A percentile compares a stretch with the other conserved stretches of the same genome.
phyloP scores from a whole-genome alignment of 2,797 vertebrate genomes.

The Staurois parvus region DNA sequence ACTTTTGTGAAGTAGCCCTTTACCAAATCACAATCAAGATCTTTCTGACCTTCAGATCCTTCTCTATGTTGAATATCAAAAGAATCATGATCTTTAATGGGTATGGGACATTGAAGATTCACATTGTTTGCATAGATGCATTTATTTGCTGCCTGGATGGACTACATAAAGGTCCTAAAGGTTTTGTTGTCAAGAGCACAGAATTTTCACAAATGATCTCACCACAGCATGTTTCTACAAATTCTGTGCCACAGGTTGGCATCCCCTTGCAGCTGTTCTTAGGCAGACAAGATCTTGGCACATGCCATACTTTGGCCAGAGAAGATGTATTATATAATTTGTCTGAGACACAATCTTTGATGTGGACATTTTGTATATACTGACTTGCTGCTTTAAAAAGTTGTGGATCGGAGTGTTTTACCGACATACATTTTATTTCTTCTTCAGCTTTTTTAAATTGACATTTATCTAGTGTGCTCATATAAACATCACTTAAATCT shows the following conservation, averaged over 20 bases:
- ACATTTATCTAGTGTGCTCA: neutral
- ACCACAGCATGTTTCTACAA: too few relatives aligned
- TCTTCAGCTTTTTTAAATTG: neutral
- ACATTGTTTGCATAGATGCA: too few relatives aligned
- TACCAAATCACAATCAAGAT: neutral
- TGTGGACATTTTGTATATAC: neutral
- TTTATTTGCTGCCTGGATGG: too few relatives aligned
- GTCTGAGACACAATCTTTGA: neutral
- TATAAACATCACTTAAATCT: neutral
- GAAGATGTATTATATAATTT: neutral
- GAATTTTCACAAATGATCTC: too few relatives aligned
- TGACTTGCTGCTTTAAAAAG: neutral
- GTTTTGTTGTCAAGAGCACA: too few relatives aligned
- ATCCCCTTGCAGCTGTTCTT: too few relatives aligned
- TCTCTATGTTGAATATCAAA: too few relatives aligned
- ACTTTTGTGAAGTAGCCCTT: too few relatives aligned
- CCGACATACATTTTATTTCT: neutral
- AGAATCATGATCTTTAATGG: too few relatives aligned
- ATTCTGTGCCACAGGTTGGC: too few relatives aligned
- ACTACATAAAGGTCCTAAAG: too few relatives aligned
- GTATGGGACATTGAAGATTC: too few relatives aligned
- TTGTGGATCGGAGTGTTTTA: neutral
- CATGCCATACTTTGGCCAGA: neutral
- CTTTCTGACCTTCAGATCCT: neutral
- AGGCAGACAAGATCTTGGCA: neutral